Percentiles rank a stretch among this genome's conserved stretches.
Evolutionary conservation across 1,140 invertebrate species (phyloP).

Genomic region (Zelostemma sp.): DNA sequence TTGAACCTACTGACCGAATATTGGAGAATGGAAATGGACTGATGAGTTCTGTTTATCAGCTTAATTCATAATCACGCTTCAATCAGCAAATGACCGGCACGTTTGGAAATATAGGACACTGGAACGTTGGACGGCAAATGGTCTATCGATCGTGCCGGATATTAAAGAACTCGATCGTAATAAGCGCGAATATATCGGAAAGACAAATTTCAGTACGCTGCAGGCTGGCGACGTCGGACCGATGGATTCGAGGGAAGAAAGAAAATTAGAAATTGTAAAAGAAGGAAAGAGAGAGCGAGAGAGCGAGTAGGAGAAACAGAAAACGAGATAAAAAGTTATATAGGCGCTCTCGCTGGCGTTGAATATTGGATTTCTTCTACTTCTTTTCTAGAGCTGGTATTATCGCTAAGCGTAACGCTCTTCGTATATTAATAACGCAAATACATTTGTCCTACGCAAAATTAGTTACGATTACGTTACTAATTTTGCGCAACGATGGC

Average conservation of each 20-base stretch:
- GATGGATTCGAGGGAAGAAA: background rate
- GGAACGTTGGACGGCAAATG: slow-evolving; percentile 22
- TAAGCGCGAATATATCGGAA: slow-evolving; percentile 42
- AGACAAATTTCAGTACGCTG: slow-evolving; percentile 39
- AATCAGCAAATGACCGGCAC: slow-evolving; percentile 20
- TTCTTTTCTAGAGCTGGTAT: slow-evolving; percentile 20
- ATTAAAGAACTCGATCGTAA: slow-evolving; percentile 48
- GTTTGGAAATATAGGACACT: slow-evolving; percentile 9
- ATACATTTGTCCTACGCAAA: slow-evolving; percentile 39
- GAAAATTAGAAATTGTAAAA: slow-evolving; percentile 3
- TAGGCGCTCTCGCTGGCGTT: slow-evolving; percentile 32
- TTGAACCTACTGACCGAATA: slow-evolving; percentile 19
- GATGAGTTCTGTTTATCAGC: slow-evolving; percentile 25
- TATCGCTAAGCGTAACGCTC: slow-evolving; percentile 19
- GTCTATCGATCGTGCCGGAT: slow-evolving; percentile 40
- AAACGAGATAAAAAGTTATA: slow-evolving; percentile 11
- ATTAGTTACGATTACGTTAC: slow-evolving; percentile 44
- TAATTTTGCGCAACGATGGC: slow-evolving; percentile 19
- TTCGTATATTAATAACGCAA: slow-evolving; percentile 19
- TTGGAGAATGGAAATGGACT: slow-evolving; percentile 31
- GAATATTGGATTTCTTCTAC: slow-evolving; percentile 37
- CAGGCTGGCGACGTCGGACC: background rate
- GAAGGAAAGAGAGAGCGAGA: too few relatives aligned
- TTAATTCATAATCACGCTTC: slow-evolving; percentile 33
- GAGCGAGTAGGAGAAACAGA: slow-evolving; percentile 3